Evolutionary conservation across 2,113 vertebrate genomes (phyloP).

Genomic region (Sakesphorus luctuosus): DNA sequence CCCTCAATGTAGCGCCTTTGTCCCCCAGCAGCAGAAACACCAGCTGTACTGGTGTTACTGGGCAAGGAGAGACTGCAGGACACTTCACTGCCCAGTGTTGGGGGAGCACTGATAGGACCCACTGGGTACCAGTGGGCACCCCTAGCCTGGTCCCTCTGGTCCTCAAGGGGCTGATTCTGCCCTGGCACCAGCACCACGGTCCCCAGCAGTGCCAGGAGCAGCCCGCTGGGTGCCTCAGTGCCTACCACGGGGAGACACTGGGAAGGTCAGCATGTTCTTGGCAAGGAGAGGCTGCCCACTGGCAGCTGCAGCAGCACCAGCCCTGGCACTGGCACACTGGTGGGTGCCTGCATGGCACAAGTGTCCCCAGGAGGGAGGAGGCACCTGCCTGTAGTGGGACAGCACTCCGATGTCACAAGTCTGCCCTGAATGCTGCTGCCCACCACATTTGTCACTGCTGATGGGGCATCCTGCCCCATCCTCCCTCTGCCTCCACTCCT

Average conservation of each 20-base stretch:
- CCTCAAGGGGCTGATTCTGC: not conserved
- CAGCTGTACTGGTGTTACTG: not conserved
- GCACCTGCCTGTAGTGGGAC: not conserved
- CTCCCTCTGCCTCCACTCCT: not conserved
- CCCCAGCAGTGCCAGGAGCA: fast-evolving
- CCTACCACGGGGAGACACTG: not conserved
- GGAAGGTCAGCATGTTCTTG: conserved; percentile 62
- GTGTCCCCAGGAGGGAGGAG: not conserved
- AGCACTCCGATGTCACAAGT: fast-evolving
- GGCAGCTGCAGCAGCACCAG: not conserved
- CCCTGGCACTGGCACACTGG: not conserved
- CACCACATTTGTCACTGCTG: fast-evolving
- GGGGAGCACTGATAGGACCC: not conserved
- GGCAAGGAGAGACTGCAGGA: not conserved
- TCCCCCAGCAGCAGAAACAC: not conserved
- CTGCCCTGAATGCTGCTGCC: not conserved
- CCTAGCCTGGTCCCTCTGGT: not conserved
- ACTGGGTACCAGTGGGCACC: fast-evolving
- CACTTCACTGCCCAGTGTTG: fast-evolving
- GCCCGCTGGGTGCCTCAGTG: not conserved
- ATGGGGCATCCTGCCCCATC: not conserved
- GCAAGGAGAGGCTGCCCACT: not conserved
- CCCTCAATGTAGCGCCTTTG: fast-evolving
- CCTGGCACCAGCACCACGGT: fast-evolving
- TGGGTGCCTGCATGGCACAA: not conserved